Evolutionary conservation across 1,140 invertebrate species (phyloP).

Genomic region (Cherax quadricarinatus): DNA sequence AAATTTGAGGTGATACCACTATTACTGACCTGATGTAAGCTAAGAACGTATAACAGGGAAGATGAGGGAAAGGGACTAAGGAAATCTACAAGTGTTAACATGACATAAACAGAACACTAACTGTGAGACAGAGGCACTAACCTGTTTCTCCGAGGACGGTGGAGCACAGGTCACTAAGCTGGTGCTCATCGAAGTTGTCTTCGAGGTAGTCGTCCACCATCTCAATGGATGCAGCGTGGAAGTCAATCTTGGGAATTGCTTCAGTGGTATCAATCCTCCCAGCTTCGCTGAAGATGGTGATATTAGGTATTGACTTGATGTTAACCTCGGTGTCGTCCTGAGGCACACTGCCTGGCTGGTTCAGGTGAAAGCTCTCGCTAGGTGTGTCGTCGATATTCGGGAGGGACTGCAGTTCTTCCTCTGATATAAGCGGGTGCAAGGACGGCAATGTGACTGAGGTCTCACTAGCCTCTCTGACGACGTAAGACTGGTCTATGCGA

Average conservation of each 20-base stretch:
- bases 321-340: background rate
- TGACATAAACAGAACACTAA: too few species aligned
- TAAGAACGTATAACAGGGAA: too few species aligned
- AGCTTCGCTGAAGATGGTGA: background rate
- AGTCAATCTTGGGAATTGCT: slow-evolving; percentile 40
- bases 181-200: slow-evolving; percentile 15
- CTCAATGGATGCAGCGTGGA: slow-evolving; percentile 50
- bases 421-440: background rate
- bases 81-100: too few species aligned
- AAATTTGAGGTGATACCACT: too few species aligned
- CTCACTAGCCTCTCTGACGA: background rate
- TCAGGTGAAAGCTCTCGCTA: background rate
- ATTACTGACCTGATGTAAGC: too few species aligned
- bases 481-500: background rate
- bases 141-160: slow-evolving; percentile 31
- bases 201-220: slow-evolving; percentile 55
- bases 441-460: background rate
- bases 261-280: background rate
- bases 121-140: background rate
- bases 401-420: background rate
- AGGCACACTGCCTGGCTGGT: background rate
- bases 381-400: background rate
- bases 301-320: background rate
- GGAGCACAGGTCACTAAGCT: slow-evolving; percentile 35
- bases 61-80: too few species aligned